Base-by-base conservation (phyloP, 2,797 vertebrate genomes). In the Cynopterus sphinx region DNA sequence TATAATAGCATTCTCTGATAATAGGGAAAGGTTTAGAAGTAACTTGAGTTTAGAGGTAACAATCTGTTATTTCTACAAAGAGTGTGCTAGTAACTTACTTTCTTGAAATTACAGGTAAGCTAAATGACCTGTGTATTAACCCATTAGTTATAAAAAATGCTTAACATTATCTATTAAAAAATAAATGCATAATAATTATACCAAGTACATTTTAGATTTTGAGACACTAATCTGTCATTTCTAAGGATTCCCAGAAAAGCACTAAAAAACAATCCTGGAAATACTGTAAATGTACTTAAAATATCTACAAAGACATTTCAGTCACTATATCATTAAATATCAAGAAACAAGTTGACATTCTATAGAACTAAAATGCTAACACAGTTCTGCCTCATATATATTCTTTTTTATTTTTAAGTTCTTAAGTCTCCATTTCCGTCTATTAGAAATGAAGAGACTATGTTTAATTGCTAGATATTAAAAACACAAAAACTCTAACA, bases 161-260 rank as follows among this genome's bases (percentile, higher is more conserved):
- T 81, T 83, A 33, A 17, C 21, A 91, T 57, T 90, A 73, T 26
- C 21, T 43, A 95, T 94, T 87, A 86, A 71, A 95, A 96, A 70
- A 41, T 41, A 96, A 90, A 57, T 89, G 59, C 11, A 46, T 61
- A 94, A 95, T 51, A 95, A 79, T 43, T 49, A 41, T 49, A 85
- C 77, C 9, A 97, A 92, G n/a, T 87, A 94, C 57, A 96, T 95
- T 95, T 93, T 78, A 67, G 28, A 85, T 91, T 93, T 92, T 70
- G 89, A 82, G 96, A 91, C 10, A 73, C 5, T 90, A 75, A 75
- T 73, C 94, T 55, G 11, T 49, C 31, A 53, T 68, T 95, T 77
- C 46, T 65, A 81, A 77, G 41, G 11, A 39, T 71, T 88, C 8
- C 19, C 24, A 95, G 78, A 87, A 97, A 95, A 92, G 4, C 36